Percentiles rank a stretch among this genome's conserved stretches.
Evolutionary conservation across 1,140 invertebrate species (phyloP).

Genomic region (Drosophila bifasciata): DNA sequence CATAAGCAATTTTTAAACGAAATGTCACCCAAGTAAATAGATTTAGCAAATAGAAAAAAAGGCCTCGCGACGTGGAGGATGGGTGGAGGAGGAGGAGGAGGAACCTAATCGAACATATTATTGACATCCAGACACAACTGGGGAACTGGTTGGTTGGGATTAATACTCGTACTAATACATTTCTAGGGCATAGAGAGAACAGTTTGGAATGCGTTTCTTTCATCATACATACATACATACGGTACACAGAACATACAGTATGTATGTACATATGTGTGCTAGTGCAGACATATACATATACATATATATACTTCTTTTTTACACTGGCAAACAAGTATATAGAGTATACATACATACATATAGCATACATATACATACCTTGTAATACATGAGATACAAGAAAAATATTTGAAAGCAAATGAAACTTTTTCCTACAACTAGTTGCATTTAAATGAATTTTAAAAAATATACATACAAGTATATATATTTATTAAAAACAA

Average conservation of each 20-base stretch:
- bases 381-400: slow-evolving; percentile 47
- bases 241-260: slow-evolving; percentile 34
- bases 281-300: slow-evolving; percentile 50
- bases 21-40: slow-evolving; percentile 59
- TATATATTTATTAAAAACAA: slow-evolving; percentile 78
- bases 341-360: slow-evolving; percentile 59
- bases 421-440: slow-evolving; percentile 81
- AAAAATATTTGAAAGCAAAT: slow-evolving; percentile 67
- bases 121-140: slow-evolving; percentile 20
- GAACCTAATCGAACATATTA: slow-evolving; percentile 42
- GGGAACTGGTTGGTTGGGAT: slow-evolving; percentile 19
- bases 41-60: slow-evolving; percentile 56
- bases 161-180: slow-evolving; percentile 49
- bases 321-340: slow-evolving; percentile 62
- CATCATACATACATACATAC: slow-evolving; percentile 38
- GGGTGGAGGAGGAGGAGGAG: slow-evolving; percentile 19
- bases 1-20: slow-evolving; percentile 73
- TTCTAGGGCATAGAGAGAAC: slow-evolving; percentile 54
- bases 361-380: slow-evolving; percentile 72
- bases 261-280: slow-evolving; percentile 17
- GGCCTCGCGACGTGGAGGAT: slow-evolving; percentile 29
- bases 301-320: slow-evolving; percentile 72
- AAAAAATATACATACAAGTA: slow-evolving; percentile 79
- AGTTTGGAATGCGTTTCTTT: slow-evolving; percentile 68
- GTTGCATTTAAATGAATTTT: slow-evolving; percentile 81